Base-by-base conservation (phyloP, 2,113 vertebrate genomes). In the Aegithalos caudatus region DNA sequence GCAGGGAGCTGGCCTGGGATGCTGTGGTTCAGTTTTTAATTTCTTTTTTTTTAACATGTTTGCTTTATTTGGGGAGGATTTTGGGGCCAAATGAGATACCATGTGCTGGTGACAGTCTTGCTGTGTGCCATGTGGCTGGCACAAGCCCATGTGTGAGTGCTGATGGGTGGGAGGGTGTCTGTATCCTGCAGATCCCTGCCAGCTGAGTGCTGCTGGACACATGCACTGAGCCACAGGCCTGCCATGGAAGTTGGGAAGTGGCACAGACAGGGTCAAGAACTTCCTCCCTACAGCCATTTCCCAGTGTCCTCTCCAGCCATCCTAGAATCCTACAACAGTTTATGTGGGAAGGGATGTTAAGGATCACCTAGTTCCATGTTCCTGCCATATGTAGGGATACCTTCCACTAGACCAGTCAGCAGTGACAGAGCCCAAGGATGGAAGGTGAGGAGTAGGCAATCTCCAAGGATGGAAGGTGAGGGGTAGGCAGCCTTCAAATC, bases 401-500 rank as follows among this genome's bases (percentile, higher is more conserved):
- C 24, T 56, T 31, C 25, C 17, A 11, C 47, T 27, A 40, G 17
- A 31, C 8, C 62, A 48, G 10, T 40, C 8, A 61, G 87, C 47
- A 54, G 35, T 3, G 3, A 10, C 33, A 20, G 28, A 85, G 28
- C 28, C 98, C 82, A 91, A 94, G 97, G 95, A 93, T 98, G 97
- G 97, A 98, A 98, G 96, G 94, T 95, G 97, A 95, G 96, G 97
- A 97, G 97, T 98, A 97, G 97, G 98, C 96, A 97, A n/a, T n/a
- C n/a, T n/a, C 98, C 82, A 91, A 94, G 97, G 95, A 93, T 98
- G 97, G 97, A 98, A 98, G 96, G 94, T 95, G 97, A 95, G 96
- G 97, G 97, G 97, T 98, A 97, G 97, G 98, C 96, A 97, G 97
- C 93, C 93, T 96, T 90, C 98, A 96, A 97, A 96, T 96, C 97